Conservation (phyloP, 2,888 invertebrate genomes). For the Desoria tigrina region DNA sequence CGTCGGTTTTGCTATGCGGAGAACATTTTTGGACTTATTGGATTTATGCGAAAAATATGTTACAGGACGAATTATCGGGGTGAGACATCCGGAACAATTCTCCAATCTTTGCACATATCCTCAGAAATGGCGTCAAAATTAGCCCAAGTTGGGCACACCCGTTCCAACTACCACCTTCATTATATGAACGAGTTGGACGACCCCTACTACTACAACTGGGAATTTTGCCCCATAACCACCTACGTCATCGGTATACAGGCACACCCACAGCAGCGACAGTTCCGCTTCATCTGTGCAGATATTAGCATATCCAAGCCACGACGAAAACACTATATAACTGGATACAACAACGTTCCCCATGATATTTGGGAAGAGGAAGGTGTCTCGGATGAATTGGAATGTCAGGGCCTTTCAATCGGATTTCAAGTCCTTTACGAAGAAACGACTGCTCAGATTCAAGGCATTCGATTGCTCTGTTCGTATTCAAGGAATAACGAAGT, state of each 20-base stretch:
- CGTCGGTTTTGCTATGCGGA: too few species aligned
- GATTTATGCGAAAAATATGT: too few species aligned
- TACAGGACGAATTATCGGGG: too few species aligned
- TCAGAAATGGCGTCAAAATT: too few species aligned
- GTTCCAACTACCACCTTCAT: too few species aligned
- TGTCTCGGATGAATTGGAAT: slow-evolving; percentile 1
- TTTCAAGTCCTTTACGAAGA: slow-evolving; percentile 9
- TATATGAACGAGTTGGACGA: background rate
- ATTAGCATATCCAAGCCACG: too few species aligned
- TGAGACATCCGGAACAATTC: too few species aligned
- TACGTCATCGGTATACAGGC: background rate
- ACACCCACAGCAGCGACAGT: background rate
- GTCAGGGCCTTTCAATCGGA: slow-evolving; percentile 1
- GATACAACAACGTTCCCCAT: background rate
- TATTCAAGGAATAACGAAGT: background rate
- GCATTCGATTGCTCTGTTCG: slow-evolving; percentile 5
- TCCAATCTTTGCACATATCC: too few species aligned
- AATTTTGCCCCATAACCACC: background rate
- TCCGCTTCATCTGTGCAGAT: background rate
- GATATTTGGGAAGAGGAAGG: background rate
- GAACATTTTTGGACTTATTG: too few species aligned
- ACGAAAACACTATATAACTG: background rate
- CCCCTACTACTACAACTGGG: background rate
- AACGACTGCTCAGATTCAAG: background rate
- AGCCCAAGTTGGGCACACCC: too few species aligned